A percentile compares a stretch with the other conserved stretches of the same genome.
Evolutionary conservation across 2,888 invertebrate genomes (phyloP).

Genomic region (Sepiola atlantica): DNA sequence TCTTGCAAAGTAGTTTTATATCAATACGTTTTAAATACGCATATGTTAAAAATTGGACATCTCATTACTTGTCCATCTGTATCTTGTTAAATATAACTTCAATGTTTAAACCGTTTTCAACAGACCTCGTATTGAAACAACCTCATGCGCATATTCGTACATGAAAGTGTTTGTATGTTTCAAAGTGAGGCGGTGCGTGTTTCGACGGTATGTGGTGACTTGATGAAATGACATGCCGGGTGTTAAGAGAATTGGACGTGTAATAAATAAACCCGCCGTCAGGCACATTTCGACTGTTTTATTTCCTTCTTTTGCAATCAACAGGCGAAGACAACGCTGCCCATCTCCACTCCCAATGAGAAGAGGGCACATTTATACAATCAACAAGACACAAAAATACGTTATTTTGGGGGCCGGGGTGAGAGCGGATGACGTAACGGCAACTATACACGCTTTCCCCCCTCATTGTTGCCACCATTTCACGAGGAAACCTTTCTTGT

Average conservation of each 20-base stretch:
- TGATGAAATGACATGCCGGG: background rate
- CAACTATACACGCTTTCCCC: background rate
- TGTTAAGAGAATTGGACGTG: background rate
- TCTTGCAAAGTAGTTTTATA: too few relatives aligned
- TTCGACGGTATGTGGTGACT: background rate
- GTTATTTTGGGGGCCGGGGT: background rate
- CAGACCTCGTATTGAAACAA: too few relatives aligned
- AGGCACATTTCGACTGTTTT: background rate
- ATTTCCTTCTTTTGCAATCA: background rate
- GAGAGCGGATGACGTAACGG: too few relatives aligned
- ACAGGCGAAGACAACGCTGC: background rate
- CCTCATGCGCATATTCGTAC: too few relatives aligned
- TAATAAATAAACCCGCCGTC: background rate
- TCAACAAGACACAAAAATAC: background rate
- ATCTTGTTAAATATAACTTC: too few relatives aligned
- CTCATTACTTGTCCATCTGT: too few relatives aligned
- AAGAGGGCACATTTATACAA: background rate
- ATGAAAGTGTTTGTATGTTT: background rate
- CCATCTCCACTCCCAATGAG: background rate
- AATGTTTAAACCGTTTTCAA: too few relatives aligned
- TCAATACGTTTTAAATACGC: too few relatives aligned
- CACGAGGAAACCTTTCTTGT: background rate
- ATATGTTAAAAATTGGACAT: too few relatives aligned
- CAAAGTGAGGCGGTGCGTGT: background rate
- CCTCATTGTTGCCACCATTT: background rate